phyloP scores from a whole-genome alignment of 2,797 vertebrate species.

The Sphaeramia orbicularis region DNA sequence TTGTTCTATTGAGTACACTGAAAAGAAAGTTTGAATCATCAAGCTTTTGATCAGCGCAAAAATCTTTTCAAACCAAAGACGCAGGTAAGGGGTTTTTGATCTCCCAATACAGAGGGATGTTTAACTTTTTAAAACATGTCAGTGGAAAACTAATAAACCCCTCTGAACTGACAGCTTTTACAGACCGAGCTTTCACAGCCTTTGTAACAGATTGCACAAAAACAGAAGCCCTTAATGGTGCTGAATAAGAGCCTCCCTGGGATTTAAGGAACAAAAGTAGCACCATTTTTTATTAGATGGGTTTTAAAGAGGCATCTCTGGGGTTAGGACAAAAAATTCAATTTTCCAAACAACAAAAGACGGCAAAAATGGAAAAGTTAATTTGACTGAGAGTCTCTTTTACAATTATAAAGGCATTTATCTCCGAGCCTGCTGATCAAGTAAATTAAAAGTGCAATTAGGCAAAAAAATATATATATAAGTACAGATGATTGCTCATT shows the following conservation, averaged over 20 bases:
- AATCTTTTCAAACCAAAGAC: slow-evolving; percentile 15
- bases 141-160: slow-evolving; percentile 29
- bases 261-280: slow-evolving; percentile 46
- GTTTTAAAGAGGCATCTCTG: slow-evolving; percentile 36
- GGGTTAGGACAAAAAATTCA: slow-evolving; percentile 25
- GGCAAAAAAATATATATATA: slow-evolving; percentile 6
- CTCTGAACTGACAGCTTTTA: slow-evolving; percentile 33
- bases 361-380: slow-evolving; percentile 9
- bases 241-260: slow-evolving; percentile 36
- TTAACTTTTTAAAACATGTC: slow-evolving; percentile 35
- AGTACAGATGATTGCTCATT: slow-evolving; percentile 31
- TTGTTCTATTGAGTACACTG: slow-evolving; percentile 5
- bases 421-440: slow-evolving; percentile 47
- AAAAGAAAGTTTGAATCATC: slow-evolving; percentile 7
- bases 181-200: slow-evolving; percentile 24
- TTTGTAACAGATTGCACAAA: slow-evolving; percentile 28
- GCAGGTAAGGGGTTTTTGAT: slow-evolving; percentile 40
- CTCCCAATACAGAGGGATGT: slow-evolving; percentile 11
- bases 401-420: slow-evolving; percentile 44
- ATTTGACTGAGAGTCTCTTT: slow-evolving; percentile 27
- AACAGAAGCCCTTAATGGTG: slow-evolving; percentile 32
- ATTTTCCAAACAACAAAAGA: slow-evolving; percentile 47
- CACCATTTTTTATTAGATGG: slow-evolving; percentile 25
- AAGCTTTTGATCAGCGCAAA: slow-evolving; percentile 28
- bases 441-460: slow-evolving; percentile 53